Conservation (phyloP, 2,113 vertebrate species). For the Synchiropus splendidus region DNA sequence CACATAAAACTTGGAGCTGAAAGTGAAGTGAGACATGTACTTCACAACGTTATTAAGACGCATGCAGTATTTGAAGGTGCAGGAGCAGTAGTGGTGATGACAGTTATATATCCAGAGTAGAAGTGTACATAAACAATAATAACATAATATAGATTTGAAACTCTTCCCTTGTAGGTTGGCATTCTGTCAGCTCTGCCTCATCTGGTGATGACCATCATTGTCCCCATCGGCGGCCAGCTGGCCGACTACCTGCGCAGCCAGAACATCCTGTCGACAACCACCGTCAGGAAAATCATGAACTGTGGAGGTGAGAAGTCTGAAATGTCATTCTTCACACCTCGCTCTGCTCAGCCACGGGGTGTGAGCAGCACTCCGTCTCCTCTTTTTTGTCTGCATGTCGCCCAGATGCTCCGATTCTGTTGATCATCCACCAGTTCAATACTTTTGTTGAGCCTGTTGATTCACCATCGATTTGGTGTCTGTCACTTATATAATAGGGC, state of each 20-base stretch:
- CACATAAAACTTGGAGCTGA: no score
- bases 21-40: no score
- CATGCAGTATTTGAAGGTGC: no score
- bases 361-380: conserved; percentile 19
- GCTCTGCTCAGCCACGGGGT: conserved; percentile 29
- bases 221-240: conserved; percentile 94
- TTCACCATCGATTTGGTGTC: conserved; percentile 53
- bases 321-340: conserved; percentile 39
- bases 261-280: conserved; percentile 92
- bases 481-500: conserved; percentile 44
- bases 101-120: no score
- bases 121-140: no score
- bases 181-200: conserved; percentile 93
- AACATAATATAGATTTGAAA: no score
- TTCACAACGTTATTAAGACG: no score
- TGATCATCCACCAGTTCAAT: conserved; percentile 20
- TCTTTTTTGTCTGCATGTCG: neutral
- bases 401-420: neutral
- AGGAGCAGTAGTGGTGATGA: no score
- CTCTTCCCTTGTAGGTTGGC: conserved; percentile 76
- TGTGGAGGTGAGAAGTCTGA: conserved; percentile 82
- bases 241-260: conserved; percentile 88
- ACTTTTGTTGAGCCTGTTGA: conserved; percentile 12
- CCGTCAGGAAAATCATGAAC: conserved; percentile 98
- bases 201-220: conserved; percentile 97